phyloP scores from a whole-genome alignment of 2,797 vertebrate species.

The Sebastes iracundus region DNA sequence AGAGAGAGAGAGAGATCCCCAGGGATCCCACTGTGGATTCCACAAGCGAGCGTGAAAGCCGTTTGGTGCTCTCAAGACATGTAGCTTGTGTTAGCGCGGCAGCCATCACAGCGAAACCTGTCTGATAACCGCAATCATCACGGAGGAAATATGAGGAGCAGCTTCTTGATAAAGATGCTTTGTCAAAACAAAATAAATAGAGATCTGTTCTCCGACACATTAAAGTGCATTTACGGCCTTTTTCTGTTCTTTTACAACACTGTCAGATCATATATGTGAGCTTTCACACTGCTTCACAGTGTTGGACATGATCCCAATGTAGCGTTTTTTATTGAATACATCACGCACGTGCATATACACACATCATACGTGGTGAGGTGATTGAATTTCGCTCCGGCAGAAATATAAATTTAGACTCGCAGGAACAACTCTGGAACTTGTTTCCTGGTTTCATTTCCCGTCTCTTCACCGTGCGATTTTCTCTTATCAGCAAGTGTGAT shows the following conservation, averaged over 20 bases:
- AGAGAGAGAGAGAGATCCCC: constrained; percentile 47
- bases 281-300: background rate
- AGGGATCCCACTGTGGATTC: constrained; percentile 69
- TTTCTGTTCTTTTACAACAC: constrained; percentile 17
- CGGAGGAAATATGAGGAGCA: constrained; percentile 36
- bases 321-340: constrained; percentile 6
- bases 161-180: constrained; percentile 41
- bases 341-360: background rate
- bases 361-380: constrained; percentile 10
- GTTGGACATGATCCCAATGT: constrained; percentile 4
- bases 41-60: constrained; percentile 54
- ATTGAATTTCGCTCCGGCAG: constrained; percentile 43
- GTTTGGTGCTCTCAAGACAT: constrained; percentile 49
- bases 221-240: constrained; percentile 30
- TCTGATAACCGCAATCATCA: constrained; percentile 50
- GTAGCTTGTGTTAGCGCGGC: constrained; percentile 40
- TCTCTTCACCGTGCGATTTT: constrained; percentile 58
- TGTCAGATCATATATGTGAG: constrained; percentile 31
- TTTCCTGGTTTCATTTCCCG: constrained; percentile 72
- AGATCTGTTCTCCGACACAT: constrained; percentile 20
- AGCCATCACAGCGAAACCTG: constrained; percentile 35
- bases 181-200: constrained; percentile 6
- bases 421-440: constrained; percentile 59
- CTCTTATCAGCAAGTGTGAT: constrained; percentile 60
- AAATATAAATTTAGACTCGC: constrained; percentile 56